Evolutionary conservation across 2,888 invertebrate species (phyloP).

Genomic region (Empis stercorea): DNA sequence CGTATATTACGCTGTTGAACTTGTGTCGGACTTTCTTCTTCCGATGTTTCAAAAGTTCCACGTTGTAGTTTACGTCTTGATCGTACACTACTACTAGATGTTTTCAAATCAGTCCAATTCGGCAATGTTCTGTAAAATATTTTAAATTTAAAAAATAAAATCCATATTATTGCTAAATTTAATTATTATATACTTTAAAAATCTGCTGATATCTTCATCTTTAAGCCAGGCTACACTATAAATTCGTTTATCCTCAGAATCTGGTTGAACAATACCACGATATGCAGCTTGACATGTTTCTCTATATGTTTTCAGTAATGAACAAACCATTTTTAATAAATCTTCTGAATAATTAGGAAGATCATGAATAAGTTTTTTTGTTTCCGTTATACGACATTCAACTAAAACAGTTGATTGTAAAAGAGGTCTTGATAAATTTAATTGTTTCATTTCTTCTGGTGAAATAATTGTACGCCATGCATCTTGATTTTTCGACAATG

Average conservation of each 20-base stretch:
- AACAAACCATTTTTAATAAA: slow-evolving; percentile 58
- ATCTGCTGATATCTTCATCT: slow-evolving; percentile 88
- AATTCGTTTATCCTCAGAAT: slow-evolving; percentile 62
- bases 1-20: slow-evolving; percentile 65
- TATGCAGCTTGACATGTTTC: slow-evolving; percentile 64
- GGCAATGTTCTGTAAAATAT: slow-evolving; percentile 50
- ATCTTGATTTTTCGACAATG: slow-evolving; percentile 58
- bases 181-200: slow-evolving; percentile 52
- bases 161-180: no score
- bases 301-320: slow-evolving; percentile 55
- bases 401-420: slow-evolving; percentile 59
- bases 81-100: slow-evolving; percentile 24
- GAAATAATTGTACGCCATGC: slow-evolving; percentile 68
- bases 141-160: no score
- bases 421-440: slow-evolving; percentile 50
- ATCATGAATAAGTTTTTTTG: slow-evolving; percentile 53
- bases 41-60: slow-evolving; percentile 39
- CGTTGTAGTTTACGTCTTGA: slow-evolving; percentile 27
- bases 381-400: slow-evolving; percentile 45
- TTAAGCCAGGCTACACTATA: slow-evolving; percentile 82
- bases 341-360: slow-evolving; percentile 63
- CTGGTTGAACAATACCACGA: slow-evolving; percentile 61
- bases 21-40: slow-evolving; percentile 68
- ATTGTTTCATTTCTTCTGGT: slow-evolving; percentile 51
- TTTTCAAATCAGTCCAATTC: slow-evolving; percentile 59